A percentile compares a stretch with the other conserved stretches of the same genome.
phyloP scores from a whole-genome alignment of 1,140 invertebrate genomes.

The Calycopis cecrops region DNA sequence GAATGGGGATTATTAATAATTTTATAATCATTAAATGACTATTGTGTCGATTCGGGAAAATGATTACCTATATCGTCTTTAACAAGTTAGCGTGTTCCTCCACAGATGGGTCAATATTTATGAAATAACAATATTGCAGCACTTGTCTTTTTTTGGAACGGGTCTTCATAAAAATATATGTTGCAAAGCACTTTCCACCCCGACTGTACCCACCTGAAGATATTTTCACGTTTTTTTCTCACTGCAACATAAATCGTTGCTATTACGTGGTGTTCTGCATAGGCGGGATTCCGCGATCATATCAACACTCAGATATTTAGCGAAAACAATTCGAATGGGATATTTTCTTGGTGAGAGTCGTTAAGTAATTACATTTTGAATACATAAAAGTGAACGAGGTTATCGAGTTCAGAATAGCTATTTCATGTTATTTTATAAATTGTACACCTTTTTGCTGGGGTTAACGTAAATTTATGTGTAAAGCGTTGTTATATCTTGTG shows the following conservation, averaged over 20 bases:
- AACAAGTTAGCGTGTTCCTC: too few relatives aligned
- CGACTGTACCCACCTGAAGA: constrained; percentile 36
- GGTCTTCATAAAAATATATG: neutral
- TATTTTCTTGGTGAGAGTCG: constrained; percentile 8
- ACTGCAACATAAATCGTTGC: constrained; percentile 36
- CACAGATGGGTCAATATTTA: too few relatives aligned
- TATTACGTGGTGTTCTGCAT: constrained; percentile 36
- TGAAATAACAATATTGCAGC: too few relatives aligned
- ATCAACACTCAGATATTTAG: constrained; percentile 18
- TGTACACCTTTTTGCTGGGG: too few relatives aligned
- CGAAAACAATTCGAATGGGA: constrained; percentile 7
- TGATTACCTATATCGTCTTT: too few relatives aligned
- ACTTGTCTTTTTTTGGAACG: too few relatives aligned
- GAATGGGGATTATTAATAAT: too few relatives aligned
- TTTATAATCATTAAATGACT: too few relatives aligned
- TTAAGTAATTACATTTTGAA: constrained; percentile 6
- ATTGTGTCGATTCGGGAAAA: too few relatives aligned
- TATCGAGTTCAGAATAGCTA: neutral
- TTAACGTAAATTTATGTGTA: too few relatives aligned
- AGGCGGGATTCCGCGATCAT: constrained; percentile 20
- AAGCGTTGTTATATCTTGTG: too few relatives aligned
- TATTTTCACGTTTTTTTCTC: constrained; percentile 35
- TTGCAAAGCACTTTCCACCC: constrained; percentile 11
- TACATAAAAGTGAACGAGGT: constrained; percentile 12
- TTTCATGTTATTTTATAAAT: too few relatives aligned